Evolutionary conservation across 2,797 vertebrate species (phyloP), one percentile per base, ranked within the genome.

Genomic region (Craterocephalus amniculus): DNA sequence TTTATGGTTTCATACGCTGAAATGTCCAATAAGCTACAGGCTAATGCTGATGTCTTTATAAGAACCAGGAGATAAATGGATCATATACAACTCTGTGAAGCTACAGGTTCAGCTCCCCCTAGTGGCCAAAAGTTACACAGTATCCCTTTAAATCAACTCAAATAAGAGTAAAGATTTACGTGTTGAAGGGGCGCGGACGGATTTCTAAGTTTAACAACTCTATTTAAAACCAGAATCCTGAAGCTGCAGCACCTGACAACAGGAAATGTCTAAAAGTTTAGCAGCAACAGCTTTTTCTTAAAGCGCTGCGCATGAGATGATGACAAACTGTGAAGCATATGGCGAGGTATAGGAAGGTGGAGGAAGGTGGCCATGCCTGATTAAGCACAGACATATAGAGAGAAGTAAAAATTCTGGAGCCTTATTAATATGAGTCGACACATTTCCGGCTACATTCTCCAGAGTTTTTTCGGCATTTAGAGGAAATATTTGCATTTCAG

Each of bases 401-500:
- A 35, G 45, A n/a, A 32, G 26, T 31, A 45, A 55, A 40, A 76
- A 38, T 56, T n/a, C n/a, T n/a, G 62, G 45, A 49, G 29, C 26
- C 27, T 48, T 51, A 49, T 51, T 68, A 51, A 32, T 40, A 58
- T 1, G 34, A 36, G 45, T 16, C 0, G 57, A 63, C 54, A 57
- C 27, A 49, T 79, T 78, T 61, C 70, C 48, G 4, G 35, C 59
- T 22, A 63, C 49, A 58, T 75, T 63, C 62, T 38, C 13, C 84
- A 88, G 86, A 86, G 87, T n/a, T 71, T 34, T 75, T 59, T 71
- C 74, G 72, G 22, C 70, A 61, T 85, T 89, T 87, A 81, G 71
- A 49, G 65, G 71, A 70, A 76, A 75, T 70, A 89, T 91, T 88
- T 22, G 76, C 87, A 90, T 90, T 89, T 90, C 81, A 80, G 68